These are phyloP conservation scores for Ambastaia sidthimunki DNA, from an alignment of 2,797 vertebrate species.

Conservation along the genomic window DNA sequence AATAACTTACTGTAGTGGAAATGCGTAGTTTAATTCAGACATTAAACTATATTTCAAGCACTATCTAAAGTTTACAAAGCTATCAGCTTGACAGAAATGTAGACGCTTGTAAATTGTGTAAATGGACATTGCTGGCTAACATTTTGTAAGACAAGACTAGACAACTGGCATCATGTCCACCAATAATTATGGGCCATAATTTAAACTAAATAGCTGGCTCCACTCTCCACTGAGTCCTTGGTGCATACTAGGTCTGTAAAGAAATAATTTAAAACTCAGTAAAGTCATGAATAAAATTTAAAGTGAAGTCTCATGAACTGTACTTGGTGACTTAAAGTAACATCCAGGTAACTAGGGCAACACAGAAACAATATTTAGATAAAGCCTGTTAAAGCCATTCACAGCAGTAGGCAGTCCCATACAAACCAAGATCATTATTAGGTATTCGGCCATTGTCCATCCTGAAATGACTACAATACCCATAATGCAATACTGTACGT, in stretches of 20 bases:
- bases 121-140: not conserved
- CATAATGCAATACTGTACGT: slow-evolving; percentile 63
- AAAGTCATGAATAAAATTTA: not conserved
- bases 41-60: too few relatives aligned
- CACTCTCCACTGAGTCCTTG: too few relatives aligned
- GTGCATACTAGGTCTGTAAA: not conserved
- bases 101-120: not conserved
- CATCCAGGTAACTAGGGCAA: not conserved
- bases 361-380: too few relatives aligned
- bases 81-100: too few relatives aligned
- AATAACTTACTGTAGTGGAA: not conserved
- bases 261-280: not conserved
- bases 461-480: slow-evolving; percentile 69
- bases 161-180: too few relatives aligned
- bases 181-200: too few relatives aligned
- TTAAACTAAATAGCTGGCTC: too few relatives aligned
- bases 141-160: not conserved
- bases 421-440: not conserved
- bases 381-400: too few relatives aligned
- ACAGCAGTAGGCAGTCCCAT: not conserved
- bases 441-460: not conserved
- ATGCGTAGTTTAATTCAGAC: too few relatives aligned
- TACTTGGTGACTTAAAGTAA: not conserved
- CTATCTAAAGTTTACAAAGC: too few relatives aligned
- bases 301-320: not conserved